Evolutionary conservation across 2,113 vertebrate genomes (phyloP).

Genomic region (Phyllopteryx taeniolatus): DNA sequence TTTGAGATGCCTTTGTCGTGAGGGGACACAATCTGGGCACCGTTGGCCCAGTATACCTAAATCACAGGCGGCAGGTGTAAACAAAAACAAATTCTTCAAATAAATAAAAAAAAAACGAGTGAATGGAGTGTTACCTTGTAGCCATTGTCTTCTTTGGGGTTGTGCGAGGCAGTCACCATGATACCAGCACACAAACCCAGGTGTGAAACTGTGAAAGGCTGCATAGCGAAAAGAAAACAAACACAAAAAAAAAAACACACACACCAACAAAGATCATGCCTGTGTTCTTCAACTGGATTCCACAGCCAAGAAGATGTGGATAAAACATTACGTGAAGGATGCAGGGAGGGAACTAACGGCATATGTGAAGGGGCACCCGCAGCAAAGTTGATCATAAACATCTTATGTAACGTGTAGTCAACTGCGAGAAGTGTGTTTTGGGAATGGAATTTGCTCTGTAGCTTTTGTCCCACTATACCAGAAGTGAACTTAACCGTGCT

Average conservation of each 20-base stretch:
- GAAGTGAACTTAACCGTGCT: neutral
- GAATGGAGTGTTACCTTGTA: constrained; percentile 81
- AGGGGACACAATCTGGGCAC: constrained; percentile 92
- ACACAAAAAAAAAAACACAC: neutral
- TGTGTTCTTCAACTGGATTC: neutral
- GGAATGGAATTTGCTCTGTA: constrained; percentile 47
- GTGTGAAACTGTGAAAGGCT: constrained; percentile 90
- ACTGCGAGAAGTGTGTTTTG: constrained; percentile 1
- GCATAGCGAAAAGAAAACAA: constrained; percentile 20
- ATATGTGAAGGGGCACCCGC: neutral
- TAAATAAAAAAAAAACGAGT: neutral
- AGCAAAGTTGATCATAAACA: neutral
- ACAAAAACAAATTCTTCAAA: neutral
- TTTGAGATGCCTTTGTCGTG: constrained; percentile 88
- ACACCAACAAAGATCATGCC: neutral
- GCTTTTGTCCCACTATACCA: neutral
- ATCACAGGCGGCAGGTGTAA: neutral
- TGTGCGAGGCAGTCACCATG: constrained; percentile 97
- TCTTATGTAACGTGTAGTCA: constrained; percentile 35
- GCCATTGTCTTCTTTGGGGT: constrained; percentile 96
- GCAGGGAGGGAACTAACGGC: neutral
- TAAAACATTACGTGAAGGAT: neutral
- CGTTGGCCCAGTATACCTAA: constrained; percentile 96
- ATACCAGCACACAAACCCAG: constrained; percentile 90
- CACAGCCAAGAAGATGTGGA: neutral